Percentiles rank a stretch among this genome's conserved stretches.
Conservation (phyloP, 2,113 vertebrate species). For the Phoenicopterus ruber region DNA sequence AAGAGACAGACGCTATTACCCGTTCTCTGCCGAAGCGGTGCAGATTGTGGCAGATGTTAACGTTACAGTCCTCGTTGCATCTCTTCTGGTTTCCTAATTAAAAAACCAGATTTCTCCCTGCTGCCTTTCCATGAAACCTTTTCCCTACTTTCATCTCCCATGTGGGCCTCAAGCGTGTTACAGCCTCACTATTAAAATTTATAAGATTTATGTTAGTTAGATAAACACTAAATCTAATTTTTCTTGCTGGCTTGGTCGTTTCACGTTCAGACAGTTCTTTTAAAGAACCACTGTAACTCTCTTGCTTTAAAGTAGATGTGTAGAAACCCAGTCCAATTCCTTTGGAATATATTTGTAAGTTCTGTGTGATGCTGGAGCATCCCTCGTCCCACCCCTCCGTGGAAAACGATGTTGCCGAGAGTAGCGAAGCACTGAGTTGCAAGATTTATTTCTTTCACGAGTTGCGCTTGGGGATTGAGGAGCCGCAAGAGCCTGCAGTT, state of each 20-base stretch:
- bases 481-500: not conserved
- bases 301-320: not conserved
- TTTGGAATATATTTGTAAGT: not conserved
- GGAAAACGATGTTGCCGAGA: not conserved
- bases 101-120: not conserved
- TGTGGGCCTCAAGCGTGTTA: constrained; percentile 37
- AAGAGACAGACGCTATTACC: not conserved
- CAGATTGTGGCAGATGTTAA: constrained; percentile 27
- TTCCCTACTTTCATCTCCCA: constrained; percentile 56
- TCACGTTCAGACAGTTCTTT: not conserved
- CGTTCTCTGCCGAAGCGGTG: not conserved
- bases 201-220: constrained; percentile 30
- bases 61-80: not conserved
- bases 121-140: constrained; percentile 53
- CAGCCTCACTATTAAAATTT: constrained; percentile 35
- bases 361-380: not conserved
- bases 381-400: not conserved
- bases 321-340: not conserved
- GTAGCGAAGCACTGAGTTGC: not conserved
- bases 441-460: not conserved
- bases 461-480: not conserved
- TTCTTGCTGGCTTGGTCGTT: not conserved
- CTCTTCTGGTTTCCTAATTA: constrained; percentile 20
- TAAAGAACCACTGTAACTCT: not conserved
- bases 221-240: constrained; percentile 34